Base-by-base conservation (phyloP, 1,140 invertebrate species). In the Bursaphelenchus mucronatus region DNA sequence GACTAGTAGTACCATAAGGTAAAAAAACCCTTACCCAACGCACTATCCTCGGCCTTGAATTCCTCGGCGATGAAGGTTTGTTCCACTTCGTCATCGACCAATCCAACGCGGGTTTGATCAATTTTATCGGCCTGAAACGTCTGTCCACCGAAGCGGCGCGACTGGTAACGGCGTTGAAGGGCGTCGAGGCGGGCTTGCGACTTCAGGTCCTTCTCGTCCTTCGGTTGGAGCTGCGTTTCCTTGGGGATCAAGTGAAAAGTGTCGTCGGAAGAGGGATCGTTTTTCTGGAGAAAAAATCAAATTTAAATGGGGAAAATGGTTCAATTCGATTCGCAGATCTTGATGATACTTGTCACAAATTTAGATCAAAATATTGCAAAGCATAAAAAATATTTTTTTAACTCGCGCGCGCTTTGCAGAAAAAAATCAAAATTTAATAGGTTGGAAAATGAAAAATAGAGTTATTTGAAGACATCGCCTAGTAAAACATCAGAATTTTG, bases 141-240 rank as follows among this genome's bases (percentile, higher is more conserved):
- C 5, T 30, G 30, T 57, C 15, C 49, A 5, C 49, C 61, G 30
- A 30, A 63, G 30, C 63, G 61, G 17, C 61, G 61, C 17, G 21
- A 39, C 11, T 52, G 13, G 46, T 30, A 68, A 13, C 69, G 70
- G 8, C 54, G 56, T 44, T 74, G 7, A 45, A 70, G 52, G 4
- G 45, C 64, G 17, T 74, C 21, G 13, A 70, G 40, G 9, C 70
- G 70, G 15, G 61, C 41, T 46, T 68, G 45, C 15, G 52, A 47
- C 5, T 7, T 4, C 5, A 30, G 1, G 41, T 43, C 63, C 3
- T 6, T 17, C 9, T 65, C 8, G 21, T 49, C 19, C 0, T 63
- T 50, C 15, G 0, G 13, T 39, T 43, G 40, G 3, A 59, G 47
- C 1, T 2, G 13, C 1, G 57, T 59, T 50, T 59, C 57, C 11